These are phyloP conservation scores for Origma solitaria DNA, from an alignment of 2,113 vertebrate genomes.

Conservation along the genomic window DNA sequence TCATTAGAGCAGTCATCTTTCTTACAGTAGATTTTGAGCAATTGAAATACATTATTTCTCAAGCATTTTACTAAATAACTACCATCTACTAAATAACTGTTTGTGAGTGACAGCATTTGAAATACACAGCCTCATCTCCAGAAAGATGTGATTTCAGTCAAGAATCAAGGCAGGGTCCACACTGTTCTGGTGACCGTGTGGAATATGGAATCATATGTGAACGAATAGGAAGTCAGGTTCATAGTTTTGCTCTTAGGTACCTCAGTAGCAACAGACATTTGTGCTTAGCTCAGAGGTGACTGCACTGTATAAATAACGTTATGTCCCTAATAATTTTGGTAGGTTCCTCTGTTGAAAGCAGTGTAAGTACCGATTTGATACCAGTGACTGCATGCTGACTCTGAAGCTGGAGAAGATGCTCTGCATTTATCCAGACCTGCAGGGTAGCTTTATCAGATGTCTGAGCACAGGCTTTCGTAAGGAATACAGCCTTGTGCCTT, in stretches of 20 bases:
- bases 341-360: not conserved
- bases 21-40: not conserved
- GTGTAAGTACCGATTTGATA: not conserved
- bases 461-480: not conserved
- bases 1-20: not conserved
- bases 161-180: not conserved
- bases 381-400: not conserved
- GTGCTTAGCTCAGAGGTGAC: not conserved
- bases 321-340: not conserved
- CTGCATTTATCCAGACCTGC: not conserved
- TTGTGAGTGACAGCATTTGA: not conserved
- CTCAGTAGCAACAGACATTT: not conserved
- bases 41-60: not conserved
- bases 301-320: not conserved
- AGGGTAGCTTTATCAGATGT: not conserved
- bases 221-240: not conserved
- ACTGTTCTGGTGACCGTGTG: not conserved
- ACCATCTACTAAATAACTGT: not conserved
- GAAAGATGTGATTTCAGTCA: not conserved
- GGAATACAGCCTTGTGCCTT: not conserved
- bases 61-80: not conserved
- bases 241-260: not conserved
- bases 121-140: not conserved
- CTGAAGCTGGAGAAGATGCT: not conserved
- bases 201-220: not conserved